phyloP scores from a whole-genome alignment of 92 coral and sea anemone genomes.

The Montipora capitata region DNA sequence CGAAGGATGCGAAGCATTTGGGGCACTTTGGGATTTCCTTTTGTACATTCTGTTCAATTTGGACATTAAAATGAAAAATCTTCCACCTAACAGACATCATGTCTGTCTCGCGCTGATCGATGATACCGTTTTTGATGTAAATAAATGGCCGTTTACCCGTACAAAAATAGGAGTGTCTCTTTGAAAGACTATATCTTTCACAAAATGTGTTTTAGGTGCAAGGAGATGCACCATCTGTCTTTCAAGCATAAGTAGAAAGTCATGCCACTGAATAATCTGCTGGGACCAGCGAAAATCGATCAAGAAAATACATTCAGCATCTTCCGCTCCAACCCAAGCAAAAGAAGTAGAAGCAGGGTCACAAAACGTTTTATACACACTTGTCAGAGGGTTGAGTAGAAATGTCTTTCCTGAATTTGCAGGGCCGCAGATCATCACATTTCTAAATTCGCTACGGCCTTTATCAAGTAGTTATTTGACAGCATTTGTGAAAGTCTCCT shows the following conservation, averaged over 20 bases:
- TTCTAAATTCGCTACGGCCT: too few species aligned
- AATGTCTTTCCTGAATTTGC: too few species aligned
- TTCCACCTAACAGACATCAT: slow-evolving; percentile 83
- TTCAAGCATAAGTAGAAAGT: not conserved
- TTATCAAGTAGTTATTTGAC: too few species aligned
- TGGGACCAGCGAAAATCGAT: too few species aligned
- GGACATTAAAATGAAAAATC: slow-evolving; percentile 39
- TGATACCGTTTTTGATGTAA: slow-evolving; percentile 28
- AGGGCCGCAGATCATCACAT: too few species aligned
- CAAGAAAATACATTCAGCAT: too few species aligned
- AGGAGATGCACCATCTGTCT: slow-evolving; percentile 41
- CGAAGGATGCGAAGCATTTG: slow-evolving; percentile 43
- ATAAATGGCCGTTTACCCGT: slow-evolving; percentile 58
- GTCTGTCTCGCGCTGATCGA: slow-evolving; percentile 67
- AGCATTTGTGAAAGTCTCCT: too few species aligned
- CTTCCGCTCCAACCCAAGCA: too few species aligned
- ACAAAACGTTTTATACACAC: too few species aligned
- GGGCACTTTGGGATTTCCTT: slow-evolving; percentile 47
- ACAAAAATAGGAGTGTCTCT: slow-evolving; percentile 58
- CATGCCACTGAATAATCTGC: not conserved
- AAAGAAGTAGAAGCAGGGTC: too few species aligned
- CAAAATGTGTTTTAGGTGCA: slow-evolving; percentile 61
- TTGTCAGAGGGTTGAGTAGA: too few species aligned
- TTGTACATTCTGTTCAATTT: slow-evolving; percentile 46
- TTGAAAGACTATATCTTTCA: slow-evolving; percentile 43